A percentile compares a stretch with the other conserved stretches of the same genome.
phyloP scores from a whole-genome alignment of 2,888 invertebrate genomes.

The Ypsolopha scabrella region DNA sequence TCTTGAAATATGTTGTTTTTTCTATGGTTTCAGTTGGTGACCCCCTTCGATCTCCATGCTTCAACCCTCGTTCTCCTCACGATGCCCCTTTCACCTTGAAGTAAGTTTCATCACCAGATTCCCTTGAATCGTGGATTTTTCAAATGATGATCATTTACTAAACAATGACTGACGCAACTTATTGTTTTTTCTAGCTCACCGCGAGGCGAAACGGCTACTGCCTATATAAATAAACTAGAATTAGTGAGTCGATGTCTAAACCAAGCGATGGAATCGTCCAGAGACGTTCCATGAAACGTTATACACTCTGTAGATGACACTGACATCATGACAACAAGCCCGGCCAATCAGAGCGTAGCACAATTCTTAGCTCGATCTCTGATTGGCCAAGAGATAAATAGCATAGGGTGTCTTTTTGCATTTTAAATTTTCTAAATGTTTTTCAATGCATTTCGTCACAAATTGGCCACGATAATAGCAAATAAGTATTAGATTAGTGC shows the following conservation, averaged over 20 bases:
- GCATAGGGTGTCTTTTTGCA: background rate
- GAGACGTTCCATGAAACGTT: constrained; percentile 32
- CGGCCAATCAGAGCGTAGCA: constrained; percentile 5
- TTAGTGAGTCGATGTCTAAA: constrained; percentile 37
- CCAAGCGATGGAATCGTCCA: constrained; percentile 28
- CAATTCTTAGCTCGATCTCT: background rate
- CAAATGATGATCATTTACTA: background rate
- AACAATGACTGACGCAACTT: background rate
- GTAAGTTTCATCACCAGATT: constrained; percentile 18
- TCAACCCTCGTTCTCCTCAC: constrained; percentile 27
- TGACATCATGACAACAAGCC: constrained; percentile 2
- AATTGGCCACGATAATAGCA: constrained; percentile 7
- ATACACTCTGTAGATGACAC: background rate
- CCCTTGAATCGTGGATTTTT: background rate
- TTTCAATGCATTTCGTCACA: constrained; percentile 21
- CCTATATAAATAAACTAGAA: constrained; percentile 40
- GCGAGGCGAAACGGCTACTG: constrained; percentile 33
- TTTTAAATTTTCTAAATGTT: constrained; percentile 6
- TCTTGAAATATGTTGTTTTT: background rate
- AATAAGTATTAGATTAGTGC: constrained; percentile 59
- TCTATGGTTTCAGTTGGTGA: constrained; percentile 31
- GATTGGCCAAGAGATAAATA: constrained; percentile 3
- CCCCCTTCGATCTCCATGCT: constrained; percentile 28
- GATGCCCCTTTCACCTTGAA: constrained; percentile 42
- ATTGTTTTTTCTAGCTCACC: constrained; percentile 24